Conservation (phyloP, 2,113 vertebrate genomes). For the Nettapus auritus region DNA sequence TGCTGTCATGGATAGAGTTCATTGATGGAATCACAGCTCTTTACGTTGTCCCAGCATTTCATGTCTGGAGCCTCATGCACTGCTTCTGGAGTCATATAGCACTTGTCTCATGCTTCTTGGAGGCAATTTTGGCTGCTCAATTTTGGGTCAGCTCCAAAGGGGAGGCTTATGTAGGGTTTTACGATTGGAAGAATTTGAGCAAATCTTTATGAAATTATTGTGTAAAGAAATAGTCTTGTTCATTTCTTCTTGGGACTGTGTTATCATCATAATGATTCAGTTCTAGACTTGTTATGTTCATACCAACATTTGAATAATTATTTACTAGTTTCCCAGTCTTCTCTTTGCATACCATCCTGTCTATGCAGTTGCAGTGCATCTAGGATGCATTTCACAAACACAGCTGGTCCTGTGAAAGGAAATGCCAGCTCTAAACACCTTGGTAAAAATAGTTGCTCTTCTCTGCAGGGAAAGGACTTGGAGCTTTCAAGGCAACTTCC, state of each 20-base stretch:
- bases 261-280: not conserved
- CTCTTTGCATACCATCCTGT: not conserved
- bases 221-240: not conserved
- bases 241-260: not conserved
- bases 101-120: not conserved
- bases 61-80: not conserved
- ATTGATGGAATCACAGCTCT: not conserved
- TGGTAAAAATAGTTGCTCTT: not conserved
- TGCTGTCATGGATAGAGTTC: not conserved
- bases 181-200: not conserved
- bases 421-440: not conserved
- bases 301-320: not conserved
- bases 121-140: not conserved
- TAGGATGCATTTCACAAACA: not conserved
- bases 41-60: not conserved
- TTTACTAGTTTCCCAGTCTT: not conserved
- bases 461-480: not conserved
- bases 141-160: not conserved
- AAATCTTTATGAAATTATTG: not conserved
- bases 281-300: not conserved
- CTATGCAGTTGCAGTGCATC: fast-evolving
- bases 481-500: not conserved
- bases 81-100: not conserved
- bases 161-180: not conserved
- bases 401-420: not conserved